Evolutionary conservation across 2,797 vertebrate species (phyloP).

Genomic region (Helarctos malayanus): DNA sequence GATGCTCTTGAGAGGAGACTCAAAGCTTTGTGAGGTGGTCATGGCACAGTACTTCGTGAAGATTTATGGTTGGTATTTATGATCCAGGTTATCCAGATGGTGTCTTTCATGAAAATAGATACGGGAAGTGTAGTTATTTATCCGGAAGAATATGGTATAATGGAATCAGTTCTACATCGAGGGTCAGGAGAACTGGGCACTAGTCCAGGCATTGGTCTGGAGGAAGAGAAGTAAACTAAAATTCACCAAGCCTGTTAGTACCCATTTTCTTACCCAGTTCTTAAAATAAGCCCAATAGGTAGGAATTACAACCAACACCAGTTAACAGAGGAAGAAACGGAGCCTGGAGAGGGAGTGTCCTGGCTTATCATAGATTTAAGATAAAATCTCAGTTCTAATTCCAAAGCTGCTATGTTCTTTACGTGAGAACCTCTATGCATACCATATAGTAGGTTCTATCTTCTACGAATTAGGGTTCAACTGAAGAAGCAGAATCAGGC

Average conservation of each 20-base stretch:
- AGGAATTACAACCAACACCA: not conserved
- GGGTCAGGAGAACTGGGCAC: not conserved
- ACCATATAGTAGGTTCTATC: not conserved
- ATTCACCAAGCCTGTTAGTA: not conserved
- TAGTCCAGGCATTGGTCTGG: not conserved
- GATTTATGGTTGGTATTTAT: not conserved
- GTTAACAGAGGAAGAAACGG: not conserved
- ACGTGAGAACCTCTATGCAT: not conserved
- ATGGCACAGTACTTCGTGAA: not conserved
- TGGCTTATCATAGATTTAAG: not conserved
- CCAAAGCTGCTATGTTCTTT: not conserved
- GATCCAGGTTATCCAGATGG: slow-evolving; percentile 4
- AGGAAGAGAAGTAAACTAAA: not conserved
- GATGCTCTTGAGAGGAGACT: not conserved
- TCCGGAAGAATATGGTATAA: not conserved
- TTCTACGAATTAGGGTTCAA: not conserved
- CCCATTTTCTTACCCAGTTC: not conserved
- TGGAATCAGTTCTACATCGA: slow-evolving; percentile 22
- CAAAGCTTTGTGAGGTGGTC: not conserved
- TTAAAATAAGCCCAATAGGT: not conserved
- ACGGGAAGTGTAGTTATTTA: not conserved
- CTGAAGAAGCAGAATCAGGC: not conserved
- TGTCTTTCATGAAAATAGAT: not conserved
- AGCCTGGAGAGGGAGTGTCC: not conserved
- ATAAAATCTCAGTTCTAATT: slow-evolving; percentile 42